These are phyloP conservation scores for Salmo trutta DNA, from an alignment of 2,797 vertebrate genomes.

Conservation along the genomic window DNA sequence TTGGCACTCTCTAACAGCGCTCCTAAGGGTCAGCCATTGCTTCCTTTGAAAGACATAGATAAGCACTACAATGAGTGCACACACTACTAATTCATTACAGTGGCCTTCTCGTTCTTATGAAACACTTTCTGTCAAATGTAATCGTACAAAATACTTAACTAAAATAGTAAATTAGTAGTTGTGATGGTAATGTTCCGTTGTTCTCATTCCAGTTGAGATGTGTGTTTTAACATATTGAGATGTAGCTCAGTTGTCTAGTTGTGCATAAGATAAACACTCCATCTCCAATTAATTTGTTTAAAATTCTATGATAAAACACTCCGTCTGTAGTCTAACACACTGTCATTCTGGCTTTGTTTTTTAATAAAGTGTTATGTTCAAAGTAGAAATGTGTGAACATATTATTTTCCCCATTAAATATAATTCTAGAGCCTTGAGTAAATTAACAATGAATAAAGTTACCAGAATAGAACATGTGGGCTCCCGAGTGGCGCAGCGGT, in stretches of 20 bases:
- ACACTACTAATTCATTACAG: background rate
- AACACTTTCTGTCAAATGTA: background rate
- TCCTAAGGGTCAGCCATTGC: background rate
- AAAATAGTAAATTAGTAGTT: background rate
- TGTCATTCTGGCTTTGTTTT: background rate
- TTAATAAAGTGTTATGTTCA: background rate
- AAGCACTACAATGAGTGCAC: background rate
- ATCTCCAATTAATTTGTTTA: background rate
- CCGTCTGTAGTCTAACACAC: background rate
- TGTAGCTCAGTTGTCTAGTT: background rate
- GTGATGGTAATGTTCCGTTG: background rate
- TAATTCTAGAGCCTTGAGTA: background rate
- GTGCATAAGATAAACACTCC: background rate
- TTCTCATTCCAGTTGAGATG: slow-evolving; percentile 3
- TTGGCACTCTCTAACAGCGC: background rate
- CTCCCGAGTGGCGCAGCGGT: no score
- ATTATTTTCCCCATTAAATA: background rate
- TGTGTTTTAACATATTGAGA: background rate
- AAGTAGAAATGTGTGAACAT: background rate
- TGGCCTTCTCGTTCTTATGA: background rate
- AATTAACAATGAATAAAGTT: background rate
- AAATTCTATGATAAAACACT: background rate
- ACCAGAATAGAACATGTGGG: background rate
- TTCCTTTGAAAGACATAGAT: background rate
- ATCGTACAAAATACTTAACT: background rate